Evolutionary conservation across 2,113 vertebrate genomes (phyloP).

Genomic region (Orthonyx spaldingii): DNA sequence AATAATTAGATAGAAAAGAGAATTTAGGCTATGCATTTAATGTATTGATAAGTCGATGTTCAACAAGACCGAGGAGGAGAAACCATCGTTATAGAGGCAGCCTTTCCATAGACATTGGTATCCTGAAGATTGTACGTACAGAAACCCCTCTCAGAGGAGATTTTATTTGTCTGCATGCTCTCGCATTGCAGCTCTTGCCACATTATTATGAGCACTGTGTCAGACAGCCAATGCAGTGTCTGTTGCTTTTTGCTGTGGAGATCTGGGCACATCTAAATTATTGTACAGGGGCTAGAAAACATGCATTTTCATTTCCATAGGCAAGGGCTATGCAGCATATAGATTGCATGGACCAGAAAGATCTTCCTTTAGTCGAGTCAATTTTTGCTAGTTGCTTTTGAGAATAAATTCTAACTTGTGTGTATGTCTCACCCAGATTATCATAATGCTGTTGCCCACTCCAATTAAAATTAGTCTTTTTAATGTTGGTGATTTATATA

Average conservation of each 20-base stretch:
- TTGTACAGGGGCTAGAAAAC: background rate
- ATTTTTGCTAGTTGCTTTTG: background rate
- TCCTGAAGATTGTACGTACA: background rate
- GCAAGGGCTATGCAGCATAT: background rate
- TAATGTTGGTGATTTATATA: background rate
- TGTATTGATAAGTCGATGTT: background rate
- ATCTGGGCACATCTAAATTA: background rate
- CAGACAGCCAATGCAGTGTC: background rate
- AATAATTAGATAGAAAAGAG: background rate
- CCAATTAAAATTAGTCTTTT: background rate
- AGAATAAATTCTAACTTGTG: background rate
- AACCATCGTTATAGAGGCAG: background rate
- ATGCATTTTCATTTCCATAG: background rate
- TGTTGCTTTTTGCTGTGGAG: background rate
- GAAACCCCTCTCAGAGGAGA: background rate
- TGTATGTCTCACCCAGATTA: background rate
- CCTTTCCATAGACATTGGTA: background rate
- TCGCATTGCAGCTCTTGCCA: background rate
- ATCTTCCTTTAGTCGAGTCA: background rate
- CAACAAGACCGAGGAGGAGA: background rate
- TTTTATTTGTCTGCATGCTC: background rate
- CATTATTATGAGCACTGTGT: background rate
- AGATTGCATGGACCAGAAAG: background rate
- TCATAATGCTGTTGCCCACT: background rate
- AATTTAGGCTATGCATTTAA: background rate